Conservation (phyloP, 2,113 vertebrate species). For the Podocnemis expansa region DNA sequence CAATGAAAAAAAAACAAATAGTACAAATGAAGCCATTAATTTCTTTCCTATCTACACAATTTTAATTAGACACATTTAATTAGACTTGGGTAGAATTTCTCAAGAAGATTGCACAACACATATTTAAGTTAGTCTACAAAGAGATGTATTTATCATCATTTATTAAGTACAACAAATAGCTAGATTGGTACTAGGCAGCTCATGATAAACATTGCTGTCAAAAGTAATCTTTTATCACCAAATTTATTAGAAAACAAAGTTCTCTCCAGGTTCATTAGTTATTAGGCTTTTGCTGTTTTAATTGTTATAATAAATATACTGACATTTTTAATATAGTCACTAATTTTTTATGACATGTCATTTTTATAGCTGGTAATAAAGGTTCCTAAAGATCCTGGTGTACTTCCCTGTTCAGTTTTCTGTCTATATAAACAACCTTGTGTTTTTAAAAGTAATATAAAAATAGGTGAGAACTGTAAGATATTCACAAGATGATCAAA, state of each 20-base stretch:
- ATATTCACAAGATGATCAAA: not conserved
- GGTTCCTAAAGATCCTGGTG: conserved; percentile 53
- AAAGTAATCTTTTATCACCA: conserved; percentile 67
- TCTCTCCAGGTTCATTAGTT: conserved; percentile 73
- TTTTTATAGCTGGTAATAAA: conserved; percentile 76
- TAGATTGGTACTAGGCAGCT: conserved; percentile 51
- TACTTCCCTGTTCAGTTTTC: conserved; percentile 28
- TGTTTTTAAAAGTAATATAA: not conserved
- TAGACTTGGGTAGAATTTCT: conserved; percentile 74
- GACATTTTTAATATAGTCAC: conserved; percentile 72
- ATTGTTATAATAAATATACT: conserved; percentile 78
- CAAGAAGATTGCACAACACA: conserved; percentile 58
- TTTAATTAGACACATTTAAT: conserved; percentile 83
- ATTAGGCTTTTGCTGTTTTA: conserved; percentile 76
- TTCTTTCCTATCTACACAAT: conserved; percentile 73
- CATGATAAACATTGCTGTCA: conserved; percentile 66
- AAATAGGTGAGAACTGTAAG: not conserved
- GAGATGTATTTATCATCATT: conserved; percentile 70
- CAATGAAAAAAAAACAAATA: conserved; percentile 78
- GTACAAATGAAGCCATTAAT: conserved; percentile 79
- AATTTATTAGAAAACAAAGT: conserved; percentile 75
- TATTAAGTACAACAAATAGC: conserved; percentile 65
- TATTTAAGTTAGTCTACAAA: conserved; percentile 49
- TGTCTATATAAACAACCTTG: not conserved
- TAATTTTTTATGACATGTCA: conserved; percentile 63